Base-by-base conservation (phyloP, 1,140 invertebrate genomes). In the Trichoplusia ni region DNA sequence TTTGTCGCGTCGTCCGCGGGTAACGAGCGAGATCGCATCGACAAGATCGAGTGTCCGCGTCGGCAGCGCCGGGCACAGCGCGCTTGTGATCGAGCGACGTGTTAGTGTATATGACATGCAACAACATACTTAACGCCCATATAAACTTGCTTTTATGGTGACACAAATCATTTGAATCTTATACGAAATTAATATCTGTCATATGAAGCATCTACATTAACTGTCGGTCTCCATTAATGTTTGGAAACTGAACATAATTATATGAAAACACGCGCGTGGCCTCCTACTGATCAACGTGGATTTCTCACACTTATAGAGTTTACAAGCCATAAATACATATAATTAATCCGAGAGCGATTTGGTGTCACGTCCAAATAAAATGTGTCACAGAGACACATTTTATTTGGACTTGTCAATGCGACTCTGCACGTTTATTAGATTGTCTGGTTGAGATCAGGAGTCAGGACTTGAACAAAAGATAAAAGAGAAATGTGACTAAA, bases 51-150 rank as follows among this genome's bases (percentile, higher is more conserved):
- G 65, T 51, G 67, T n/a, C n/a, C n/a, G n/a, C n/a, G n/a, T n/a
- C n/a, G 37, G 25, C 59, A 23, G 11, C 38, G 47, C 44, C 4
- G 8, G 40, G 37, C 13, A 13, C 11, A 21, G 19, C 21, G 2
- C 33, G 42, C 64, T 64, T 67, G 69, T 72, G 73, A 73, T 73
- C 63, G 68, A 74, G 27, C 53, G 69, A 64, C 58, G 58, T 44
- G 63, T 61, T 56, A 37, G 11, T 37, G 21, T 19, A 51, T 23
- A 58, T 59, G 44, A 67, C 31, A 42, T 14, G 23, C 21, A 51
- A 67, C 47, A 54, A 62, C 59, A 46, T 61, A 61, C 49, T 67
- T 67, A 67, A 70, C 61, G 53, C 33, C n/a, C 51, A 21, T 27
- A 33, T 64, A 49, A 40, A 25, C 40, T 56, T 62, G 40, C 54